A percentile compares a stretch with the other conserved stretches of the same genome.
phyloP scores from a whole-genome alignment of 1,140 invertebrate species.

The Hycleus phaleratus region DNA sequence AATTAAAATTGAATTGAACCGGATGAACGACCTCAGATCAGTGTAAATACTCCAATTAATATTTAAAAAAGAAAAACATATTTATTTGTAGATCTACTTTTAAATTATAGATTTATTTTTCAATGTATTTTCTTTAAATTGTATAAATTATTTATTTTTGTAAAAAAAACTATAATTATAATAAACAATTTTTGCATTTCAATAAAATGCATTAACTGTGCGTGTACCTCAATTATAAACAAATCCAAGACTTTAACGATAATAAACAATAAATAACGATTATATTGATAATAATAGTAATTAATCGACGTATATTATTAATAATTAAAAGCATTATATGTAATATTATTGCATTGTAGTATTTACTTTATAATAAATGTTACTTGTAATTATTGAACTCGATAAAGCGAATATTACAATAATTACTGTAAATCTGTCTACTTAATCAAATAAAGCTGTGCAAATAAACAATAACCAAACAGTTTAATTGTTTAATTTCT shows the following conservation, averaged over 20 bases:
- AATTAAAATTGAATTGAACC: no score
- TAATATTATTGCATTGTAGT: conserved; percentile 7
- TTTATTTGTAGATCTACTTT: no score
- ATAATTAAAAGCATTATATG: no score
- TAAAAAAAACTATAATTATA: background rate
- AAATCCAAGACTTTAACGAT: background rate
- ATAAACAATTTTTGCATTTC: conserved; percentile 5
- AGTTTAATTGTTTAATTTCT: background rate
- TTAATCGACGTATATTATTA: no score
- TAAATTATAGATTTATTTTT: no score
- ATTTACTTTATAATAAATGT: conserved; percentile 3
- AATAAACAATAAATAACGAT: background rate
- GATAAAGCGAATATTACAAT: no score
- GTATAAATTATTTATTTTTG: conserved; percentile 11
- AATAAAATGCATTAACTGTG: conserved; percentile 13
- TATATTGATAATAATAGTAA: no score
- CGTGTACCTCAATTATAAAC: conserved; percentile 9
- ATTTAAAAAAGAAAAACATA: background rate
- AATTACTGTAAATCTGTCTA: background rate
- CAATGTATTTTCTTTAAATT: background rate
- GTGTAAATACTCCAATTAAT: background rate
- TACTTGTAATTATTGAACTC: conserved; percentile 2
- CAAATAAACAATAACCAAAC: background rate
- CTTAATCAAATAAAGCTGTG: conserved; percentile 16
- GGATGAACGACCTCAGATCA: no score